These are phyloP conservation scores for Tamandua tetradactyla DNA, from an alignment of 2,797 vertebrate species.

Conservation along the genomic window DNA sequence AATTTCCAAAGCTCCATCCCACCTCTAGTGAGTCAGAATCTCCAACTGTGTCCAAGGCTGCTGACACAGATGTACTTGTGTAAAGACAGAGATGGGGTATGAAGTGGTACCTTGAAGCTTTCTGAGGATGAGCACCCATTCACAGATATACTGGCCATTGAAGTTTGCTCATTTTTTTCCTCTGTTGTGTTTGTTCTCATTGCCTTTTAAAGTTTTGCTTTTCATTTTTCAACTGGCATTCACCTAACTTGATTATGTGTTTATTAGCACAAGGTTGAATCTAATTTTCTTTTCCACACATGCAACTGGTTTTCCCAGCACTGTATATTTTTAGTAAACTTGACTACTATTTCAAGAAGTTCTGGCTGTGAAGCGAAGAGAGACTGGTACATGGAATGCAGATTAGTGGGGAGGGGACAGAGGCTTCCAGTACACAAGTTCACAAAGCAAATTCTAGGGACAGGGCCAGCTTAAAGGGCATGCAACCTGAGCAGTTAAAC, in stretches of 20 bases:
- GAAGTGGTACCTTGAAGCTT: not conserved
- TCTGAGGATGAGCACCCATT: not conserved
- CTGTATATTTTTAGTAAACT: not conserved
- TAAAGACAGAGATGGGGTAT: not conserved
- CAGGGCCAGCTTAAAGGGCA: not conserved
- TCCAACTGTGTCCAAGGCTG: not conserved
- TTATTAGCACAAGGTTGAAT: not conserved
- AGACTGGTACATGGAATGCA: not conserved
- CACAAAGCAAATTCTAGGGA: not conserved
- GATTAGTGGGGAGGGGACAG: not conserved
- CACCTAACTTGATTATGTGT: not conserved
- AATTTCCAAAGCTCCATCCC: constrained; percentile 4
- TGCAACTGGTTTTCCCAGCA: not conserved
- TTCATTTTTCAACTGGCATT: not conserved
- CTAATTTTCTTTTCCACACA: not conserved
- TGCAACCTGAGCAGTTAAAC: not conserved
- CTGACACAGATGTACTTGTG: not conserved
- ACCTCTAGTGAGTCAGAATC: constrained; percentile 42
- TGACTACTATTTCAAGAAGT: not conserved
- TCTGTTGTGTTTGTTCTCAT: not conserved
- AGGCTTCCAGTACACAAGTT: not conserved
- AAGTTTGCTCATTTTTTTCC: not conserved
- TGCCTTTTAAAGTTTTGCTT: not conserved
- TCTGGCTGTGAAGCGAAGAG: not conserved
- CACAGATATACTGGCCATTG: not conserved